Evolutionary conservation across 2,888 invertebrate genomes (phyloP).

Genomic region (Spisula subtruncata): DNA sequence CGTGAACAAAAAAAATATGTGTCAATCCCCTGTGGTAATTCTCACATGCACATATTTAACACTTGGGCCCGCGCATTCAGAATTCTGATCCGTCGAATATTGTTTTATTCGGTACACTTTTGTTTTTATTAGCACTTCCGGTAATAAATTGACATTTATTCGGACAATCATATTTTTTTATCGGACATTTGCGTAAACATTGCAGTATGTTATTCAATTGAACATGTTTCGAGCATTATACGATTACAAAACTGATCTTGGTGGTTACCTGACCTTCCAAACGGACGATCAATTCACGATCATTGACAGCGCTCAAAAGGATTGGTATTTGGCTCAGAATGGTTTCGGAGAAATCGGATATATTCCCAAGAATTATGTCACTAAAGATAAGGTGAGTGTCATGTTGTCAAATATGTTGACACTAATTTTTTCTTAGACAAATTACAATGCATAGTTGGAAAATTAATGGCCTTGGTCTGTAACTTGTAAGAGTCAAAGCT

Average conservation of each 20-base stretch:
- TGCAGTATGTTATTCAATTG: background rate
- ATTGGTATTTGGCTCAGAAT: constrained; percentile 83
- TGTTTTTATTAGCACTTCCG: too few relatives aligned
- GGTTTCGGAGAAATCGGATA: constrained; percentile 83
- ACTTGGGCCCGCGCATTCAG: too few relatives aligned
- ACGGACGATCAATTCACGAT: constrained; percentile 81
- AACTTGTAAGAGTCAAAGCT: too few relatives aligned
- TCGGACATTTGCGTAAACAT: background rate
- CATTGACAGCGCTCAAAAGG: constrained; percentile 74
- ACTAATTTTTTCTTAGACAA: too few relatives aligned
- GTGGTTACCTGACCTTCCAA: constrained; percentile 78
- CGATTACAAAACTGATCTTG: constrained; percentile 77
- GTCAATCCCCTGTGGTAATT: too few relatives aligned
- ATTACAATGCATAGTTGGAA: too few relatives aligned
- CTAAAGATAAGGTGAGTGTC: constrained; percentile 71
- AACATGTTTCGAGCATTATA: constrained; percentile 82
- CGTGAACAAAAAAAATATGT: too few relatives aligned
- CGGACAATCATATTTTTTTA: background rate
- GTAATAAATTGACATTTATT: constrained; percentile 2
- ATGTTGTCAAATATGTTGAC: background rate
- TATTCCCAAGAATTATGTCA: constrained; percentile 81
- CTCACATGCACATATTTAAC: too few relatives aligned
- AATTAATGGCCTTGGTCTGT: too few relatives aligned
- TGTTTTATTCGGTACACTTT: too few relatives aligned
- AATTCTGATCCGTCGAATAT: too few relatives aligned